These are phyloP conservation scores for Conus ventricosus DNA, from an alignment of 1,140 invertebrate species.

Conservation along the genomic window DNA sequence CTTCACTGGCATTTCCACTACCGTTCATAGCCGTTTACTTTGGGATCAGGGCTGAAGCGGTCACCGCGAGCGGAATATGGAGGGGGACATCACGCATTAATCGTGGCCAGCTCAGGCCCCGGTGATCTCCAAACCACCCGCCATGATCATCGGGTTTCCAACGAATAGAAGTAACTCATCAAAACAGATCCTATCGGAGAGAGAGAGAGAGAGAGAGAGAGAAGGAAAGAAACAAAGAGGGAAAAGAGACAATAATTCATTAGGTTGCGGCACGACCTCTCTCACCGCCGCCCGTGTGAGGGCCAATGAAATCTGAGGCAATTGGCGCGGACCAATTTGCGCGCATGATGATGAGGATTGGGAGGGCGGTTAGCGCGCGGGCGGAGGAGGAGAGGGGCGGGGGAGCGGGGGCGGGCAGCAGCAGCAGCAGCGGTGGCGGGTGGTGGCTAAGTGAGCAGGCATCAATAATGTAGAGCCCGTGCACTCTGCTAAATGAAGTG, in stretches of 20 bases:
- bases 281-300: background rate
- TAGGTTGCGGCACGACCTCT: background rate
- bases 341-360: slow-evolving; percentile 1
- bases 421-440: background rate
- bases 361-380: background rate
- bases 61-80: too few relatives aligned
- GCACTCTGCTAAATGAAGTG: slow-evolving; percentile 40
- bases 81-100: too few relatives aligned
- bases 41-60: too few relatives aligned
- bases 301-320: slow-evolving; percentile 2
- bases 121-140: background rate
- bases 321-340: slow-evolving; percentile 11
- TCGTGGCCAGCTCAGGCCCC: too few relatives aligned
- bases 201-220: background rate
- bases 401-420: background rate
- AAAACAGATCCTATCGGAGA: background rate
- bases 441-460: slow-evolving; percentile 36
- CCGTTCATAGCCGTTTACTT: too few relatives aligned
- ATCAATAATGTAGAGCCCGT: slow-evolving; percentile 35
- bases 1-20: too few relatives aligned
- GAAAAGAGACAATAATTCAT: background rate
- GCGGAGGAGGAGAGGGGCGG: background rate
- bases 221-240: too few relatives aligned
- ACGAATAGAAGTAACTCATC: background rate
- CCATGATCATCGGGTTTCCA: background rate